phyloP scores from a whole-genome alignment of 2,888 invertebrate species.

The Asteroscopus sphinx region DNA sequence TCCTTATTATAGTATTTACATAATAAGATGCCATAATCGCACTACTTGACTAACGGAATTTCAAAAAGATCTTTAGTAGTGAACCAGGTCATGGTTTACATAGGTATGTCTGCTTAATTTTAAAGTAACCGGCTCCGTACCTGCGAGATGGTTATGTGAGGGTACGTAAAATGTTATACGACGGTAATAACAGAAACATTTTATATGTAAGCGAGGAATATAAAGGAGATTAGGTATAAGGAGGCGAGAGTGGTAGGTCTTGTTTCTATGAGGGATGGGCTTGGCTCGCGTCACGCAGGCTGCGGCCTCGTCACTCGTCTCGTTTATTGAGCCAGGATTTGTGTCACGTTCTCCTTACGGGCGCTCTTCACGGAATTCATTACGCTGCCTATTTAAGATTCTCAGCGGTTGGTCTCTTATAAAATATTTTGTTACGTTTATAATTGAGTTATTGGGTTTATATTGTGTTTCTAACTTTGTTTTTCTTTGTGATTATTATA shows the following conservation, averaged over 20 bases:
- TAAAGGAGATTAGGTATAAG: conserved; percentile 59
- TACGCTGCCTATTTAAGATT: conserved; percentile 69
- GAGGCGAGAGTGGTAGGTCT: conserved; percentile 61
- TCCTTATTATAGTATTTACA: conserved; percentile 49
- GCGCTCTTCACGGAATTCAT: conserved; percentile 74
- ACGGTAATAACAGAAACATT: conserved; percentile 54
- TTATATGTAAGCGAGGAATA: conserved; percentile 53
- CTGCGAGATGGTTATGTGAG: conserved; percentile 38
- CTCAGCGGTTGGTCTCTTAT: conserved; percentile 58
- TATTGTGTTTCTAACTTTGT: conserved; percentile 22
- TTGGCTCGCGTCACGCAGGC: conserved; percentile 60
- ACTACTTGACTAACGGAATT: conserved; percentile 1
- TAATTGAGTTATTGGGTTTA: conserved; percentile 61
- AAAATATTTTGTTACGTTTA: conserved; percentile 64
- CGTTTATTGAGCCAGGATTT: conserved; percentile 76
- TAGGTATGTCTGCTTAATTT: conserved; percentile 38
- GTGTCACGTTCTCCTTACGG: conserved; percentile 74
- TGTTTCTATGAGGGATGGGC: conserved; percentile 68
- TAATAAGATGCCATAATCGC: conserved; percentile 17
- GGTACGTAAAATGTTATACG: conserved; percentile 57
- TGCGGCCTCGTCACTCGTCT: conserved; percentile 65
- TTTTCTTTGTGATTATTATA: conserved; percentile 14
- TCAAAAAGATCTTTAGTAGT: conserved; percentile 15
- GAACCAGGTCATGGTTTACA: conserved; percentile 43
- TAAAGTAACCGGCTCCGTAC: conserved; percentile 29